Percentiles rank a stretch among this genome's conserved stretches.
Conservation (phyloP, 2,888 invertebrate species). For the Alentia gelatinosa region DNA sequence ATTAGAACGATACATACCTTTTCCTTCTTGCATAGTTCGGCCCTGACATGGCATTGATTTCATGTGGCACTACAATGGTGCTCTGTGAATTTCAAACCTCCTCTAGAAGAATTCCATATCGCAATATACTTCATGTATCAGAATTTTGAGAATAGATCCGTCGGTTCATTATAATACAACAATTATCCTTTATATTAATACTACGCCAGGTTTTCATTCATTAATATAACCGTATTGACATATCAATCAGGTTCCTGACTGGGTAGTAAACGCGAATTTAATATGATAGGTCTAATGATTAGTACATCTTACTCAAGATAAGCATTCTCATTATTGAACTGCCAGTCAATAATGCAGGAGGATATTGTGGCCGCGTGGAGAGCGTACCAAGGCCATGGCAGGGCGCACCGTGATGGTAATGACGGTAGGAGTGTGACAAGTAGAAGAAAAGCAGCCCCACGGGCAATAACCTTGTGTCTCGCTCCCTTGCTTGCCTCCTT, state of each 20-base stretch:
- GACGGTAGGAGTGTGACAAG: conserved; percentile 1
- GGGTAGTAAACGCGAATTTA: neutral
- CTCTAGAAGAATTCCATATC: too few relatives aligned
- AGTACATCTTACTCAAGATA: neutral
- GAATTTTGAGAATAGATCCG: too few relatives aligned
- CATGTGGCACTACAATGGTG: neutral
- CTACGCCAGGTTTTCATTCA: neutral
- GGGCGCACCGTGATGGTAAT: neutral
- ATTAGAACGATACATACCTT: conserved; percentile 51
- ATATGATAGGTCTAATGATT: neutral
- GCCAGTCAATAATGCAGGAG: neutral
- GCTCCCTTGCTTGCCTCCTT: neutral
- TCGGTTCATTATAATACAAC: too few relatives aligned
- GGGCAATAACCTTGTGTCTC: conserved; percentile 39
- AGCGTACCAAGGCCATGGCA: neutral
- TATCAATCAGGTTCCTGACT: neutral
- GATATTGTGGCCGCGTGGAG: neutral
- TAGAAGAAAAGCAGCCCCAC: conserved; percentile 35
- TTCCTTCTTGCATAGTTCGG: neutral
- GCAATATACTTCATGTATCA: too few relatives aligned
- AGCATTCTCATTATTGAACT: neutral
- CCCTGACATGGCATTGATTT: neutral
- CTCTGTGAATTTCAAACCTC: too few relatives aligned
- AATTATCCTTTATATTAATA: neutral
- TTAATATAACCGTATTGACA: neutral